Evolutionary conservation across 2,888 invertebrate species (phyloP), one percentile per base, ranked within the genome.

Genomic region (Siphlonurus alternatus): DNA sequence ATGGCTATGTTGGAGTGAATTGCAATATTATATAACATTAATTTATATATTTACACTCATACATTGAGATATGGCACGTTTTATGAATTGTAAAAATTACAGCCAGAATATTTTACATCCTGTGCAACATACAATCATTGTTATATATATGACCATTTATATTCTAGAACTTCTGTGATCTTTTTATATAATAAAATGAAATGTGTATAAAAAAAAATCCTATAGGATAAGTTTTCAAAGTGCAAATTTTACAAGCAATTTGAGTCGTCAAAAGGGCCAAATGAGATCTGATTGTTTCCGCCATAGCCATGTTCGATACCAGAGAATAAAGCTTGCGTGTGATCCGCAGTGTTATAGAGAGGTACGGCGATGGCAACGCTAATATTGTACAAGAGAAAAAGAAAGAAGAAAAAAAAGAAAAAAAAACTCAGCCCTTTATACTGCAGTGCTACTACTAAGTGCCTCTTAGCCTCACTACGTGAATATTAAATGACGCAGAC

Each of bases 181-280:
- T 38, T 38, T 38, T 38, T 10, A 38, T 38, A 38, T 38, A n/a
- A n/a, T n/a, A n/a, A n/a, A n/a, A n/a, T n/a, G n/a, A n/a, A n/a
- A n/a, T n/a, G n/a, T n/a, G n/a, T n/a, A n/a, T n/a, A n/a, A n/a
- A n/a, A n/a, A n/a, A n/a, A n/a, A n/a, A n/a, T n/a, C n/a, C n/a
- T n/a, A n/a, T n/a, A 38, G 15, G 38, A 38, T 38, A 38, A 38
- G 38, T 38, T 38, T 38, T 38, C 38, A 38, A 38, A 38, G 38
- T 56, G 56, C 56, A 22, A 56, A 56, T 56, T 56, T 56, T 22
- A 56, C 56, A 56, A 56, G 56, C 22, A 56, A 56, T 56, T 56
- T 56, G 56, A 56, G 7, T 22, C 56, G 56, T 38, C 38, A 38
- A 38, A 38, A 38, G 38, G 38, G 38, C 38, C 38, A 38, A 38